Percentiles rank a stretch among this genome's conserved stretches.
These are phyloP conservation scores for Sphyrna mokarran DNA, from an alignment of 2,113 vertebrate species.

Conservation along the genomic window DNA sequence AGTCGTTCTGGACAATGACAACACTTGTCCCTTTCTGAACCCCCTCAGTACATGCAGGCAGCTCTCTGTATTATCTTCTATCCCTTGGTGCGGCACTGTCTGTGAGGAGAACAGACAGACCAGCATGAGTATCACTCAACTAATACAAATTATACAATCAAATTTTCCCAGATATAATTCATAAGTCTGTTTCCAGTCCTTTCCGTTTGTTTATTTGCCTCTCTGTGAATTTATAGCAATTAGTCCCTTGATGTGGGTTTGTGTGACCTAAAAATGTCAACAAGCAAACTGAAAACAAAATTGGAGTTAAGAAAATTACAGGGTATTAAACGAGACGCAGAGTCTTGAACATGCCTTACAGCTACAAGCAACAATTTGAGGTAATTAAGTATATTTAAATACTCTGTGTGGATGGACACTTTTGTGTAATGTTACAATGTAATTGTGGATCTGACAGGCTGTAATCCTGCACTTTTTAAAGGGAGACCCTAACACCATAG, in stretches of 20 bases:
- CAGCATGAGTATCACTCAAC: neutral
- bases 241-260: conserved; percentile 13
- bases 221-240: neutral
- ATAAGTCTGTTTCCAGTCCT: neutral
- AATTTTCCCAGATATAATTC: neutral
- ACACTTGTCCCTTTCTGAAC: neutral
- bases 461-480: neutral
- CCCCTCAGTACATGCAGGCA: neutral
- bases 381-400: conserved; percentile 29
- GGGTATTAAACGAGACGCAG: conserved; percentile 11
- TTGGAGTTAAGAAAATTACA: conserved; percentile 22
- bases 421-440: neutral
- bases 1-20: neutral
- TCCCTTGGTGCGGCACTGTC: neutral
- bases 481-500: neutral
- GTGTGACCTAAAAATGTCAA: conserved; percentile 19
- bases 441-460: neutral
- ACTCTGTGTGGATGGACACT: conserved; percentile 26
- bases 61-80: neutral
- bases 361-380: conserved; percentile 26
- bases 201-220: conserved; percentile 14
- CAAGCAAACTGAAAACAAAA: conserved; percentile 17
- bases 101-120: neutral
- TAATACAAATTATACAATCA: neutral
- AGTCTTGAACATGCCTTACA: neutral